Evolutionary conservation across 2,113 vertebrate species (phyloP).

Genomic region (Corapipo altera): DNA sequence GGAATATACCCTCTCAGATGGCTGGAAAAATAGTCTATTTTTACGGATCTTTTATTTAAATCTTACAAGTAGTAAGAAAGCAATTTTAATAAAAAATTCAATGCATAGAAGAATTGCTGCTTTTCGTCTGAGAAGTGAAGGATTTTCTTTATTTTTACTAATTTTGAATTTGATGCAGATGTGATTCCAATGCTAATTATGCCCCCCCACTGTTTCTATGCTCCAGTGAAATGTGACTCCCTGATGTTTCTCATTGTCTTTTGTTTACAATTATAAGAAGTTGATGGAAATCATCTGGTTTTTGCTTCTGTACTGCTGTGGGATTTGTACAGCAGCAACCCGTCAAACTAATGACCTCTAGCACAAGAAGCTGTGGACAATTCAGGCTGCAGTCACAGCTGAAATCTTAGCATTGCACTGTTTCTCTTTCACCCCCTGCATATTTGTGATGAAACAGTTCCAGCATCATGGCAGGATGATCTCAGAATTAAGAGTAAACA

Average conservation of each 20-base stretch:
- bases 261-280: constrained; percentile 64
- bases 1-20: not conserved
- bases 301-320: constrained; percentile 52
- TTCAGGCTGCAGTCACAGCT: not conserved
- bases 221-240: constrained; percentile 67
- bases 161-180: constrained; percentile 62
- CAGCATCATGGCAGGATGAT: not conserved
- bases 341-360: constrained; percentile 57
- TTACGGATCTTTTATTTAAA: constrained; percentile 32
- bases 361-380: not conserved
- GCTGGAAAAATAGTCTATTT: constrained; percentile 9
- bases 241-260: constrained; percentile 68
- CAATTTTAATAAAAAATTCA: constrained; percentile 30
- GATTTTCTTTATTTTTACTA: constrained; percentile 63
- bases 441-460: not conserved
- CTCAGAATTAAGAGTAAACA: not conserved
- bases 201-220: constrained; percentile 35
- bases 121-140: constrained; percentile 43
- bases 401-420: not conserved
- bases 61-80: constrained; percentile 24
- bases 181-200: constrained; percentile 64
- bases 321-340: constrained; percentile 52
- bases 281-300: constrained; percentile 63
- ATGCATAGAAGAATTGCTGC: not conserved
- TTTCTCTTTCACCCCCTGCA: not conserved